Conservation (phyloP, 53 echinoderm and acorn worm species). For the Actinopyga echinites region DNA sequence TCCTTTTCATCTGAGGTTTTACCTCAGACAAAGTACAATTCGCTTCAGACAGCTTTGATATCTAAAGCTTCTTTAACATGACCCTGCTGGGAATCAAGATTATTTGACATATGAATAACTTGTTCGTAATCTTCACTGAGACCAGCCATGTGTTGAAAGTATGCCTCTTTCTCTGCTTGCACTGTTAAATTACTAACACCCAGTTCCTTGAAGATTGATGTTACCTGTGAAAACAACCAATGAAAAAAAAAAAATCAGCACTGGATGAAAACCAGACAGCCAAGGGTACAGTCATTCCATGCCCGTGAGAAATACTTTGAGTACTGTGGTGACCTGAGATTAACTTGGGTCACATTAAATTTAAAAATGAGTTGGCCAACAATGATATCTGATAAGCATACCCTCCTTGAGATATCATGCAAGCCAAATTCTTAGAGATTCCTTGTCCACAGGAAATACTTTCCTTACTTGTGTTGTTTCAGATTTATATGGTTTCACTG, state of each 20-base stretch:
- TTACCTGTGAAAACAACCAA: conserved; percentile 56
- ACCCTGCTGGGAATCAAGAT: conserved; percentile 65
- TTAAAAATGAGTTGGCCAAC: no score
- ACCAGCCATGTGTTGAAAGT: conserved; percentile 97
- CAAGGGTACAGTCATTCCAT: not conserved
- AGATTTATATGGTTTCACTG: no score
- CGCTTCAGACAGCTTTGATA: conserved; percentile 81
- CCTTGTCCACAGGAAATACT: no score
- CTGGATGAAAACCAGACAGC: not conserved
- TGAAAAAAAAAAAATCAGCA: not conserved
- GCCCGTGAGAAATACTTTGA: no score
- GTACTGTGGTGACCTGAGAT: no score
- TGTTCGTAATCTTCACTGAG: conserved; percentile 91
- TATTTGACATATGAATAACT: conserved; percentile 77
- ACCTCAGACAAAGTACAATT: no score
- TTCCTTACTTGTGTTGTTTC: no score
- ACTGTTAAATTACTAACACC: conserved; percentile 87
- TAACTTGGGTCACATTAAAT: no score
- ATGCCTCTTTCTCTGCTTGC: conserved; percentile 93
- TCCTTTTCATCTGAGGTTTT: no score
- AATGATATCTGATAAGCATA: no score
- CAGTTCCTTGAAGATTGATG: conserved; percentile 81
- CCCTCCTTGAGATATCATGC: no score
- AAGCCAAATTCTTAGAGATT: no score
- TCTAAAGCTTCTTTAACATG: conserved; percentile 63